Evolutionary conservation across 2,797 vertebrate genomes (phyloP).

Genomic region (Muscicapa striata): DNA sequence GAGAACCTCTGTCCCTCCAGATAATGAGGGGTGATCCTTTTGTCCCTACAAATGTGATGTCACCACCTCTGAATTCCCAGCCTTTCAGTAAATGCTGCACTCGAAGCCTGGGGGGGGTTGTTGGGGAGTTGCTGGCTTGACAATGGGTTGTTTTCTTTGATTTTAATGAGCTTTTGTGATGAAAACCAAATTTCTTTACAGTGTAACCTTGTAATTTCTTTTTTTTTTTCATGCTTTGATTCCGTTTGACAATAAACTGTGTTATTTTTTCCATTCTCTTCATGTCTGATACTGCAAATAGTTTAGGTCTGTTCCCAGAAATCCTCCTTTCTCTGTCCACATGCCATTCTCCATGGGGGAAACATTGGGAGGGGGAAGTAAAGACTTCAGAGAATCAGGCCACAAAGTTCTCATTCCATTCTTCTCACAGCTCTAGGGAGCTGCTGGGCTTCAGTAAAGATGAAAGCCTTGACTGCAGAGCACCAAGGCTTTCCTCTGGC

Average conservation of each 20-base stretch:
- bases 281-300: background rate
- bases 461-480: background rate
- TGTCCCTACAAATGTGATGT: fast-evolving
- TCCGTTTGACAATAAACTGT: constrained; percentile 40
- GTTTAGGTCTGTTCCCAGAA: background rate
- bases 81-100: background rate
- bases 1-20: background rate
- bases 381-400: background rate
- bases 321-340: background rate
- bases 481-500: background rate
- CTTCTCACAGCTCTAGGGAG: background rate
- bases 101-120: background rate
- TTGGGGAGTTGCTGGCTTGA: background rate
- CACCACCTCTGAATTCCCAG: background rate
- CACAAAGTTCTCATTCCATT: background rate
- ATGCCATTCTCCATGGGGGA: background rate
- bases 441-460: background rate
- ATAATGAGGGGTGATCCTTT: background rate
- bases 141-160: background rate
- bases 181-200: background rate
- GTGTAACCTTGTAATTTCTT: background rate
- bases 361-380: background rate
- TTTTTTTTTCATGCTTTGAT: constrained; percentile 9
- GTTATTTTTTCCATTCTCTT: constrained; percentile 49
- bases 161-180: constrained; percentile 35